These are phyloP conservation scores for Furcifer pardalis DNA, from an alignment of 2,797 vertebrate species.

Conservation along the genomic window DNA sequence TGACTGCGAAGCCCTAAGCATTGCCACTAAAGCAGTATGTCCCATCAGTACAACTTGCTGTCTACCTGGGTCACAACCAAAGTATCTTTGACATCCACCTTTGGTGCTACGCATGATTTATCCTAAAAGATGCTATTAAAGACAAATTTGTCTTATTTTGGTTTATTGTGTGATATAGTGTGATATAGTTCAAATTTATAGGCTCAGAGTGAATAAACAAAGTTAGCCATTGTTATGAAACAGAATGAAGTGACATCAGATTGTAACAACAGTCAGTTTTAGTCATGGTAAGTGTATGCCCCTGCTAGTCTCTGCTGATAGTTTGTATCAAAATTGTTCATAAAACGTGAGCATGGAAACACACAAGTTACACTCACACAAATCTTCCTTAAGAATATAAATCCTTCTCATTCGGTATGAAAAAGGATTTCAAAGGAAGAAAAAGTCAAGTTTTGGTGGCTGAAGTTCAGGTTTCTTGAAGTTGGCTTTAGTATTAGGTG, in stretches of 20 bases:
- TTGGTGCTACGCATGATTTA: not conserved
- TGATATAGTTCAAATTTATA: not conserved
- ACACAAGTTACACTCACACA: not conserved
- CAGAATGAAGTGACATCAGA: not conserved
- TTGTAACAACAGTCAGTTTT: not conserved
- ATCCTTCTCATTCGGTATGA: not conserved
- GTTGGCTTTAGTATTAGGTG: too few relatives aligned
- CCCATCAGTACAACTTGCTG: not conserved
- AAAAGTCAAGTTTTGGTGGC: too few relatives aligned
- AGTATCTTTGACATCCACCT: not conserved
- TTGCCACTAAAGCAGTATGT: not conserved
- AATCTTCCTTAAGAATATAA: too few relatives aligned
- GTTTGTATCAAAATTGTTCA: not conserved
- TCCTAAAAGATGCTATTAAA: constrained; percentile 11
- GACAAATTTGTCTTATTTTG: too few relatives aligned
- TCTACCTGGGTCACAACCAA: not conserved
- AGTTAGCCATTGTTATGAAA: not conserved
- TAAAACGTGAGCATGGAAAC: not conserved
- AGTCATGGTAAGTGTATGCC: not conserved
- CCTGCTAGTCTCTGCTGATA: not conserved
- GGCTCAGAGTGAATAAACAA: not conserved
- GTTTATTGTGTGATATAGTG: too few relatives aligned
- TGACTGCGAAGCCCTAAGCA: not conserved
- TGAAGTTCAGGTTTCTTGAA: too few relatives aligned
- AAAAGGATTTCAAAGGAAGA: too few relatives aligned